A percentile compares a stretch with the other conserved stretches of the same genome.
Conservation (phyloP, 1,140 invertebrate species). For the Bilobella aurantiaca region DNA sequence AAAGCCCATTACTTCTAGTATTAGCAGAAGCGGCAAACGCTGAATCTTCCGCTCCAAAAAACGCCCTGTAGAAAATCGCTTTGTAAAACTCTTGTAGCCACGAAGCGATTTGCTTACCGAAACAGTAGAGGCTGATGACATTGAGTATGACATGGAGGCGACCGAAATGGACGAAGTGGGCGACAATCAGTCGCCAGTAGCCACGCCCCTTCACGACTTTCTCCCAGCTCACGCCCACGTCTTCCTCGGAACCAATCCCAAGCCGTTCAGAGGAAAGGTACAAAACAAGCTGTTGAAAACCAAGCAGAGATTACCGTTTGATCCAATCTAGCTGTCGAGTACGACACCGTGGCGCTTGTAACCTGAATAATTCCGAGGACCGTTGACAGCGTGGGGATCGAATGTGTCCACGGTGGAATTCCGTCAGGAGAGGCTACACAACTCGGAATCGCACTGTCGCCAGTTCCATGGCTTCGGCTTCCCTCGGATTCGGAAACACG, state of each 20-base stretch:
- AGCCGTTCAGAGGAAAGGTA: neutral
- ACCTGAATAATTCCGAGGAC: too few species aligned
- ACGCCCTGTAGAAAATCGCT: neutral
- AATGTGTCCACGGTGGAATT: too few species aligned
- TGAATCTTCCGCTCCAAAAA: neutral
- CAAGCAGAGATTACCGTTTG: neutral
- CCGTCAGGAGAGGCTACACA: too few species aligned
- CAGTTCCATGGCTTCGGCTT: too few species aligned
- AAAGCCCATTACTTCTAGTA: neutral
- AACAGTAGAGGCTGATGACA: neutral
- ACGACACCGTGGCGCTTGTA: too few species aligned
- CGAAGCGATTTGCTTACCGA: conserved; percentile 9
- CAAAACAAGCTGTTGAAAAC: neutral
- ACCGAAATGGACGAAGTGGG: conserved; percentile 18
- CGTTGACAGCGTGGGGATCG: too few species aligned
- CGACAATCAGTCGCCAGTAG: conserved; percentile 12
- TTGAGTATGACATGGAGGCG: conserved; percentile 8
- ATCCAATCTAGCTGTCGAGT: neutral
- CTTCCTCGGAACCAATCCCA: neutral
- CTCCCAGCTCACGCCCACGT: conserved; percentile 10
- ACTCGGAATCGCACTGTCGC: too few species aligned
- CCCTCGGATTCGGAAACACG: too few species aligned
- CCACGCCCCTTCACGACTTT: conserved; percentile 4
- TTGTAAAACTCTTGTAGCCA: neutral
- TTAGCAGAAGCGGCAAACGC: neutral